Evolutionary conservation across 2,888 invertebrate species (phyloP), one percentile per base, ranked within the genome.

Genomic region (Caenorhabditis plicata): DNA sequence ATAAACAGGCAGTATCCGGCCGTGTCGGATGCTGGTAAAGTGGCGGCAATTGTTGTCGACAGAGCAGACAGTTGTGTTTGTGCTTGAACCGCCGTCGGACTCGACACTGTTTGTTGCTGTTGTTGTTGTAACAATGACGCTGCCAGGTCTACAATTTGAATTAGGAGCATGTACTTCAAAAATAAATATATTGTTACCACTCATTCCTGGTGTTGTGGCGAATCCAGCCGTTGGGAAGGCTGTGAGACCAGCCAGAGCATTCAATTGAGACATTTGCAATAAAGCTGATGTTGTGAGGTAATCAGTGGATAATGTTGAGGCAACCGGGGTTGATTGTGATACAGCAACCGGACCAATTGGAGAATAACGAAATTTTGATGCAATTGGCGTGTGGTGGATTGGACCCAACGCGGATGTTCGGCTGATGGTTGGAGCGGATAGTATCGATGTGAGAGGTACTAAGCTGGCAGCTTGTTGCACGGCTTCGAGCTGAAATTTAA

Each of bases 1-100:
- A 92, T 91, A 84, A 92, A 92, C 83, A 92, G 89, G 84, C 90
- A 90, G 89, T 90, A 91, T 67, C 92, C 92, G 62, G 90, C 89
- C 15, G 63, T 58, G 26, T 61, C 58, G n/a, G 58, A 19, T 13
- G 66, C 52, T 2, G 53, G 61, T 0, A 63, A 20, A 3, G 67
- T 54, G 11, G 65, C 52, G 1, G 67, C 58, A 2, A 66, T 43
- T 1, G 69, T 57, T 0, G 65, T 58, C n/a, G 57, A 56, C 1
- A 69, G 38, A 1, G 74, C 74, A 8, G 66, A 53, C 27, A 67
- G 31, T 29, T 66, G 62, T 11, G 58, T 58, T 11, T 64, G 53
- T 3, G 61, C 50, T 5, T 36, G 29, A 2, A 29, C 29, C 0
- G 52, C 53, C 13, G 61, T 54, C 0, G 60, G 54, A 29, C 61